These are phyloP conservation scores for Atherinosoma microstoma DNA, from an alignment of 2,797 vertebrate genomes.

Conservation along the genomic window DNA sequence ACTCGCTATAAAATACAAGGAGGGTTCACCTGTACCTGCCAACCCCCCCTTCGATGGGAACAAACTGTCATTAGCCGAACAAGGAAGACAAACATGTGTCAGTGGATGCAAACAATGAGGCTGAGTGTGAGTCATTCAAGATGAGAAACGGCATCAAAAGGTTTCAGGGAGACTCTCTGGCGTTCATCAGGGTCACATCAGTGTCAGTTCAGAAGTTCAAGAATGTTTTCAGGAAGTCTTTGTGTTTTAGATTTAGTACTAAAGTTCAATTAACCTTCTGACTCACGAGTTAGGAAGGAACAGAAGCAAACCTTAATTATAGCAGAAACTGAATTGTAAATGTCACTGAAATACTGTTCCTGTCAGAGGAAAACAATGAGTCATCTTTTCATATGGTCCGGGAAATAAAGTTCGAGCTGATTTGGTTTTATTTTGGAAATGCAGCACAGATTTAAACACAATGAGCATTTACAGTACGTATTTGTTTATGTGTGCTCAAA, in stretches of 20 bases:
- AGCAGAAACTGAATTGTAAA: conserved; percentile 57
- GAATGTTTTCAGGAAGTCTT: conserved; percentile 79
- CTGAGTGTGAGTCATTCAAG: conserved; percentile 53
- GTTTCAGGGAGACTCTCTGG: conserved; percentile 67
- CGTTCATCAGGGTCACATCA: conserved; percentile 69
- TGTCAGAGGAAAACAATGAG: conserved; percentile 53
- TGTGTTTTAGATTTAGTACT: conserved; percentile 74
- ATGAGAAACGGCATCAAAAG: conserved; percentile 66
- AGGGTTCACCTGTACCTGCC: conserved; percentile 70
- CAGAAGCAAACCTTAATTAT: conserved; percentile 66
- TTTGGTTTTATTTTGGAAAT: conserved; percentile 5
- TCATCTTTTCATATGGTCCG: conserved; percentile 18
- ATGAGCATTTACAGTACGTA: not conserved
- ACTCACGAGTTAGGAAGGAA: conserved; percentile 58
- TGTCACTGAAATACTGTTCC: conserved; percentile 53
- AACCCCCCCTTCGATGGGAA: conserved; percentile 39
- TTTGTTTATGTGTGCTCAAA: not conserved
- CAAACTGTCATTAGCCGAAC: conserved; percentile 55
- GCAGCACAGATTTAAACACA: not conserved
- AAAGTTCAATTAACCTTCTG: conserved; percentile 73
- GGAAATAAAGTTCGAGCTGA: conserved; percentile 14
- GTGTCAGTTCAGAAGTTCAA: conserved; percentile 80
- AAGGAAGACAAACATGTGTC: conserved; percentile 72
- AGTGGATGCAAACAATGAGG: conserved; percentile 64
- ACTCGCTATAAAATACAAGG: conserved; percentile 78